Percentiles rank a stretch among this genome's conserved stretches.
These are phyloP conservation scores for Electrona antarctica DNA, from an alignment of 2,113 vertebrate genomes.

Conservation along the genomic window DNA sequence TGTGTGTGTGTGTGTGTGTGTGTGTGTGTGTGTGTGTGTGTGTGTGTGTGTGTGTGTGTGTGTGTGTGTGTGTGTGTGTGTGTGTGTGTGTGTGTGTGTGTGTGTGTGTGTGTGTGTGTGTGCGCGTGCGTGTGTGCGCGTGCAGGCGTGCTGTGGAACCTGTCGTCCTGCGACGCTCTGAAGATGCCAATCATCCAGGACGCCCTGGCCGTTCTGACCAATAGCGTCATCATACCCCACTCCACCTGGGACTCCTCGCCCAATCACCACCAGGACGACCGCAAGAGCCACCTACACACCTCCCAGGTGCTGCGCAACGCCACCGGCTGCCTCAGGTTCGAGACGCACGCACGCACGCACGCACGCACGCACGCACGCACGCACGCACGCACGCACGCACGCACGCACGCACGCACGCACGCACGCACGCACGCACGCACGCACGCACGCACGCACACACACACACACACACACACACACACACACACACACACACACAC, in stretches of 20 bases:
- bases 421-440: not conserved
- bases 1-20: not conserved
- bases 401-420: not conserved
- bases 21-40: conserved; percentile 9
- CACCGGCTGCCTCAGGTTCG: conserved; percentile 97
- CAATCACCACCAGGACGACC: conserved; percentile 92
- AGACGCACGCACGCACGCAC: not conserved
- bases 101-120: conserved; percentile 76
- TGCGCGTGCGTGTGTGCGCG: conserved; percentile 8
- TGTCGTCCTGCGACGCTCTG: conserved; percentile 96
- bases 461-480: conserved; percentile 1
- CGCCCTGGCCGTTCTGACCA: conserved; percentile 94
- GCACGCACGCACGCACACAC: not conserved
- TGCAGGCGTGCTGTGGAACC: conserved; percentile 96
- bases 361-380: not conserved
- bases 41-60: not conserved
- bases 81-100: not conserved
- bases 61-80: not conserved
- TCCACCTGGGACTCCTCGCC: conserved; percentile 96
- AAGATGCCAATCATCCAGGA: conserved; percentile 99
- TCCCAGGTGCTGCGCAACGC: conserved; percentile 99
- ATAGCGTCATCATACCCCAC: conserved; percentile 97
- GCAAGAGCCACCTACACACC: conserved; percentile 95
- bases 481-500: not conserved
- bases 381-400: conserved; percentile 17